Base-by-base conservation (phyloP, 2,113 vertebrate genomes). In the Prunella fulvescens region DNA sequence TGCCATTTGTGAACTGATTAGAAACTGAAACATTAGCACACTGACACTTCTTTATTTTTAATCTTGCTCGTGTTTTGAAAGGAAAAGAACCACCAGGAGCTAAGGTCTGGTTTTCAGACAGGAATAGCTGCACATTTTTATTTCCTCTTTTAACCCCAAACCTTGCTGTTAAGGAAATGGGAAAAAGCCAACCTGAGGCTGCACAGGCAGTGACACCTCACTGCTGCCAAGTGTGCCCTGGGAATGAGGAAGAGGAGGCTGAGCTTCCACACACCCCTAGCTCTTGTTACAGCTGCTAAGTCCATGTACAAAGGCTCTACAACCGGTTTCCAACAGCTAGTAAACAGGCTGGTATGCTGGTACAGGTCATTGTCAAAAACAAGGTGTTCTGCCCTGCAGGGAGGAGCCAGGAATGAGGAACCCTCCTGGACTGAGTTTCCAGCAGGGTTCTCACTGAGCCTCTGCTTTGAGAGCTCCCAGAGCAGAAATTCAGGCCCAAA, bases 1-100 rank as follows among this genome's bases (percentile, higher is more conserved):
- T 97, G 96, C 97, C 97, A 95, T 96, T 96, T 96, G 92, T 91
- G 90, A 94, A 85, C 95, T 88, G 96, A 94, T 96, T 95, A 96
- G 94, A 97, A 97, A 96, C 93, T 65, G 94, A 97, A 97, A 94
- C 44, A 85, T 87, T 87, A 65, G 86, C 80, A 72, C 92, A 28
- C 66, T 93, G 79, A 90, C 71, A 89, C 89, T 92, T 90, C 74
- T 91, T 96, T 96, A 95, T 95, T 72, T 78, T 84, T 56, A 84
- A 94, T 88, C 81, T 88, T 54, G 12, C 54, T 76, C 14, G 3
- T 66, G 76, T 88, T 94, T 78, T 66, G 91, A 96, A 90, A 94
- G 93, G 73, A 85, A 90, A 88, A 88, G 72, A 91, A 64, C 71
- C 65, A 31, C 44, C 8, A 1, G 86, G 92, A 91, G 80, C 90